Evolutionary conservation across 2,888 invertebrate genomes (phyloP), one percentile per base, ranked within the genome.

Genomic region (Lagria hirta): DNA sequence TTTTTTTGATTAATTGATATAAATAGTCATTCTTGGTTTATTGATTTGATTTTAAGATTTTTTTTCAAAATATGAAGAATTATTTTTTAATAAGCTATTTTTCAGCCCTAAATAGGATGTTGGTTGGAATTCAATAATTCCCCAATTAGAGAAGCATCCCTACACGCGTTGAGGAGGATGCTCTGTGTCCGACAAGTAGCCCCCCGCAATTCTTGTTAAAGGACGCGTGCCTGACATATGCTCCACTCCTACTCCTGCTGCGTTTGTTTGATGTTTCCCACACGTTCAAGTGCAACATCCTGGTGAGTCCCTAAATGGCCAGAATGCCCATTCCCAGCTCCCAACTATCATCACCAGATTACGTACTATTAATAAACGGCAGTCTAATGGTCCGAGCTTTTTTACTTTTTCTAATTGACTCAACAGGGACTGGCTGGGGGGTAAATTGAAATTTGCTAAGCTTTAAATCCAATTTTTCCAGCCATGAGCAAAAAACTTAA

Each of bases 211-310:
- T 51, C 55, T 60, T 54, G 58, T 59, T 61, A 60, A 43, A 44
- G 56, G 57, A 29, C 61, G 56, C 60, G 61, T 62, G 61, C 29
- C 58, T 20, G 43, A 57, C 61, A 57, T 59, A 59, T 60, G 61
- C 49, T 54, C 43, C 52, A 26, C 48, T 51, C 29, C 51, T 53
- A 21, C 32, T 51, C 63, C 62, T 55, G 60, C 60, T 52, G 62
- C 47, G 59, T 55, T 53, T 61, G 64, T 64, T 64, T 64, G 59
- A 55, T 62, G 58, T 64, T 65, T 65, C 65, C 65, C 65, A 65
- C 64, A 65, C 65, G 62, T 58, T 64, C 58, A 57, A 65, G 65
- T 64, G 60, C 61, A 54, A 57, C 42, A 54, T 58, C 54, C 55
- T 54, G 51, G 50, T 52, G 57, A 49, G 56, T 50, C 45, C 49